phyloP scores from a whole-genome alignment of 1,140 invertebrate genomes.

The Lithobius niger region DNA sequence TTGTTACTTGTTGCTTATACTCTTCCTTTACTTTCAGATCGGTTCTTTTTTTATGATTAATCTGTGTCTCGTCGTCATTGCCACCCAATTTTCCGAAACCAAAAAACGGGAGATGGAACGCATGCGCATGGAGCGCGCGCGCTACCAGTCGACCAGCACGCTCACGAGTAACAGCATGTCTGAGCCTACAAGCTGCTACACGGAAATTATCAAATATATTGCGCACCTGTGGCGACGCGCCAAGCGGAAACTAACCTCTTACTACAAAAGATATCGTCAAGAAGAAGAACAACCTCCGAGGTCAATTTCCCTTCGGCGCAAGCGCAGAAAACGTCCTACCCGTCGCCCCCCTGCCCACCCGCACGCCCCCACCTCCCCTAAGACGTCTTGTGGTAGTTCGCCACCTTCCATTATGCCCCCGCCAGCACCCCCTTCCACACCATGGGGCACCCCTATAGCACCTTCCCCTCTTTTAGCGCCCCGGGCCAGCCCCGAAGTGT shows the following conservation, averaged over 20 bases:
- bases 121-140: slow-evolving; percentile 87
- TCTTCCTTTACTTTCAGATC: slow-evolving; percentile 55
- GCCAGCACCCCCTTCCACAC: not conserved
- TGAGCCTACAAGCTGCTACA: slow-evolving; percentile 83
- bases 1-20: not conserved
- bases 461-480: slow-evolving; percentile 25
- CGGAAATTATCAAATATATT: slow-evolving; percentile 92
- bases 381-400: slow-evolving; percentile 10
- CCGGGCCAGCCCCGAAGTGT: slow-evolving; percentile 45
- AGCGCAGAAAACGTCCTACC: not conserved
- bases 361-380: slow-evolving; percentile 15
- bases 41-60: slow-evolving; percentile 99
- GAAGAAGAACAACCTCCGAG: slow-evolving; percentile 23
- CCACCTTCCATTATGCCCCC: not conserved
- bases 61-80: slow-evolving; percentile 98
- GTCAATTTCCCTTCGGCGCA: slow-evolving; percentile 23
- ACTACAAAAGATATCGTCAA: slow-evolving; percentile 44
- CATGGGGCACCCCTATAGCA: not conserved
- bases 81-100: slow-evolving; percentile 98
- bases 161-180: slow-evolving; percentile 79
- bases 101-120: slow-evolving; percentile 99
- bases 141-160: slow-evolving; percentile 89
- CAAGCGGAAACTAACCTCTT: slow-evolving; percentile 67
- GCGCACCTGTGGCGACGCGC: slow-evolving; percentile 75
- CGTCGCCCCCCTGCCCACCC: slow-evolving; percentile 11